Base-by-base conservation (phyloP, 2,888 invertebrate species). In the Synergus japonicus region DNA sequence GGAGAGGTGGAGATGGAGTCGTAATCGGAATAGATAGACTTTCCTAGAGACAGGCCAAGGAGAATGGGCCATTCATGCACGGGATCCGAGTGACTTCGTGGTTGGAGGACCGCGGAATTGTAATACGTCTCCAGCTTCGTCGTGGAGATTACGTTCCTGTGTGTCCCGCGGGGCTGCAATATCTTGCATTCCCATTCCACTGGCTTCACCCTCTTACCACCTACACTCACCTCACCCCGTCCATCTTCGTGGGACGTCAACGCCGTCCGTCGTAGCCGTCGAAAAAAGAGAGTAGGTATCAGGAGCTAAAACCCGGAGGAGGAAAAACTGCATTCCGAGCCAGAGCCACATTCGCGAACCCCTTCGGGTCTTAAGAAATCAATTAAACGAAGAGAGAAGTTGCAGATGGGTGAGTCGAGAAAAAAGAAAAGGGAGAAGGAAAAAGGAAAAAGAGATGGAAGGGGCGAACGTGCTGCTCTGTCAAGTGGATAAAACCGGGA, bases 161-260 rank as follows among this genome's bases (percentile, higher is more conserved):
- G 88, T 89, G 90, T 91, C 92, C 91, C 92, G 91, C 89, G 91
- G 92, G 92, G 91, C 89, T 91, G 91, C 91, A 92, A 91, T 92
- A 91, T 92, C 92, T 92, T 92, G 91, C 91, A 93, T 93, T 86
- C 90, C 90, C 83, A 87, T 83, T 85, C 88, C 87, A 83, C 83
- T 81, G 84, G 81, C 79, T 83, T 73, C 78, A 77, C 83, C 85
- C 81, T 77, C 79, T 81, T 78, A 77, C 82, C 29, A 22, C 77
- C 76, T 76, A 65, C 81, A 79, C 81, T 64, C 82, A 79, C 46
- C 13, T 78, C 76, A 73, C 76, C 80, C 80, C 79, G 78, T 81
- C 78, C 76, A 76, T 78, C 80, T 81, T 78, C 78, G 76, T 78
- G 78, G 83, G 81, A 76, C 82, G 60, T 64, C 83, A 81, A 76